These are phyloP conservation scores for Melanostoma scalare DNA, from an alignment of 2,888 invertebrate genomes.

Conservation along the genomic window DNA sequence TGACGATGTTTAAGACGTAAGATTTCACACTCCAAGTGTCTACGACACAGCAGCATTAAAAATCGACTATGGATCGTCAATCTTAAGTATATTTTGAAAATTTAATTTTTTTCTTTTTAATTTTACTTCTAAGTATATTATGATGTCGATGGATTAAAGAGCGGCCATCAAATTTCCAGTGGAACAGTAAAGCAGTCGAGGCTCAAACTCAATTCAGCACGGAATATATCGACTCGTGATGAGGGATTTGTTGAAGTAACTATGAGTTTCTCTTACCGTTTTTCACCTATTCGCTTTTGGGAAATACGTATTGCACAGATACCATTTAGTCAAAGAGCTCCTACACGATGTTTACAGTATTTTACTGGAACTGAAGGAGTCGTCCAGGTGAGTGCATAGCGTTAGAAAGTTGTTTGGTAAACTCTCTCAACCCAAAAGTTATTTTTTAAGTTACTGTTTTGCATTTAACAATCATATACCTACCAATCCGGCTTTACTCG, in stretches of 20 bases:
- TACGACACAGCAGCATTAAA: no score
- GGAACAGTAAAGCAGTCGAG: slow-evolving; percentile 75
- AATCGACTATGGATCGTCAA: no score
- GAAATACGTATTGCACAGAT: slow-evolving; percentile 90
- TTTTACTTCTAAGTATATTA: slow-evolving; percentile 79
- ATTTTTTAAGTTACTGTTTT: neutral
- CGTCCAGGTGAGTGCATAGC: slow-evolving; percentile 75
- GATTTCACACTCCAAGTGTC: no score
- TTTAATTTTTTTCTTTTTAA: slow-evolving; percentile 17
- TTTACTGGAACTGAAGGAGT: slow-evolving; percentile 85
- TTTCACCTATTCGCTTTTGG: slow-evolving; percentile 89
- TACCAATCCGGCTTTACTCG: no score
- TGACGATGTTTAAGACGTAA: no score
- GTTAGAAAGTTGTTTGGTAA: no score
- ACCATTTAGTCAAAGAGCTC: slow-evolving; percentile 89
- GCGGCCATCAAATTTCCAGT: slow-evolving; percentile 77
- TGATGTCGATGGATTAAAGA: slow-evolving; percentile 78
- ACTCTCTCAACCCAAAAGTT: no score
- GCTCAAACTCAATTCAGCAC: slow-evolving; percentile 64
- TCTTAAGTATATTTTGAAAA: no score
- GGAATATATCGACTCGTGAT: slow-evolving; percentile 46
- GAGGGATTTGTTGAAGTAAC: slow-evolving; percentile 79
- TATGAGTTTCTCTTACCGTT: slow-evolving; percentile 84
- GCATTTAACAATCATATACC: neutral
- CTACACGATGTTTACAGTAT: slow-evolving; percentile 90